phyloP scores from a whole-genome alignment of 2,113 vertebrate species.

The Leptobrachium leishanense region DNA sequence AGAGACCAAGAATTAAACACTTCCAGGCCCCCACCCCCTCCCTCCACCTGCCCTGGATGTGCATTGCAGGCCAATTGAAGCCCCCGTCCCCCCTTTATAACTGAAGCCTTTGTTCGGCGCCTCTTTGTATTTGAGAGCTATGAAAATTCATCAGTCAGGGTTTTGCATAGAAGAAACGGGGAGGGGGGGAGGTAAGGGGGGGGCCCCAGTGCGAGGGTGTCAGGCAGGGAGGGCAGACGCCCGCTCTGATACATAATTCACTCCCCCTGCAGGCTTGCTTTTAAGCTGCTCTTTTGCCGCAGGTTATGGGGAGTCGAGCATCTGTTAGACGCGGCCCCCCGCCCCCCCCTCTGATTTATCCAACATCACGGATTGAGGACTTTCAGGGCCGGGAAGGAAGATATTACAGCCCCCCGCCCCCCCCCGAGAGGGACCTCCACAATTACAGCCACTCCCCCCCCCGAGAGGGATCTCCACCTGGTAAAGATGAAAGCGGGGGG shows the following conservation, averaged over 20 bases:
- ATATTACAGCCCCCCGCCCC: not conserved
- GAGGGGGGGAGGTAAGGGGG: not conserved
- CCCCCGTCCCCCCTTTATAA: not conserved
- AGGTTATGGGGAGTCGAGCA: slow-evolving; percentile 51
- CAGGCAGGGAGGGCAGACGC: slow-evolving; percentile 23
- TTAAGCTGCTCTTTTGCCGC: slow-evolving; percentile 53
- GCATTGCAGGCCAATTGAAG: slow-evolving; percentile 1
- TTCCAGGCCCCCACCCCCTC: not conserved
- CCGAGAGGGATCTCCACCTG: not conserved
- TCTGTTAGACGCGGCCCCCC: slow-evolving; percentile 38
- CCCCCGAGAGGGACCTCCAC: too few species aligned
- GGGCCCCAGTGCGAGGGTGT: slow-evolving; percentile 9
- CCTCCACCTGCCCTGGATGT: not conserved
- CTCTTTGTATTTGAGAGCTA: slow-evolving; percentile 16
- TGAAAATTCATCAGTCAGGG: slow-evolving; percentile 27
- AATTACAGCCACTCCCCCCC: too few species aligned
- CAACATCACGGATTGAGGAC: slow-evolving; percentile 1
- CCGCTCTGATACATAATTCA: slow-evolving; percentile 55
- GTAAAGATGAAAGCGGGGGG: not conserved
- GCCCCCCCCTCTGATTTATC: slow-evolving; percentile 42
- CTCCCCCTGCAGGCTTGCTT: slow-evolving; percentile 53
- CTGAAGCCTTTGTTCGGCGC: slow-evolving; percentile 32
- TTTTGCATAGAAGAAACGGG: slow-evolving; percentile 33
- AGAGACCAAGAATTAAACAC: too few species aligned
- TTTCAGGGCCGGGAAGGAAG: not conserved